These are phyloP conservation scores for Catharus bicknelli DNA, from an alignment of 2,113 vertebrate genomes.

Conservation along the genomic window DNA sequence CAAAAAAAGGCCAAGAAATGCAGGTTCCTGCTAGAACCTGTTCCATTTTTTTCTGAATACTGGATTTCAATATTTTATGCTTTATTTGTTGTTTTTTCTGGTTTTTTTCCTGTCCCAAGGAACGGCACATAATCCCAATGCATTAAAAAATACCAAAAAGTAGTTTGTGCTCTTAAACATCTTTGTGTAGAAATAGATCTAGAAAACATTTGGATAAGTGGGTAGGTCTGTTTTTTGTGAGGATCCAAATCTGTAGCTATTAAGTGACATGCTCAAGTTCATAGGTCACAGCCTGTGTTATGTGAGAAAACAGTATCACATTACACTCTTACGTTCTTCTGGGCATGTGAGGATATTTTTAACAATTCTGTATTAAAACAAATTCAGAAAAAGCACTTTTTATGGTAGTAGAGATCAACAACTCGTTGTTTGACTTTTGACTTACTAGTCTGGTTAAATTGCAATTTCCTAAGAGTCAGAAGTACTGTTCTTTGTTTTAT, in stretches of 20 bases:
- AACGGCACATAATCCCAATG: neutral
- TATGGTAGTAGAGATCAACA: neutral
- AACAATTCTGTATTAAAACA: neutral
- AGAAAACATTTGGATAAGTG: neutral
- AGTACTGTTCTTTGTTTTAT: neutral
- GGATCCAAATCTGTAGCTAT: neutral
- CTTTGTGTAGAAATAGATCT: neutral
- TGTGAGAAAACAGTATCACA: neutral
- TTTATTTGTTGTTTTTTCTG: neutral
- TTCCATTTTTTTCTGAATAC: neutral
- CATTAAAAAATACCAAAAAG: neutral
- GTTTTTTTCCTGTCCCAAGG: neutral
- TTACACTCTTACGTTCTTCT: neutral
- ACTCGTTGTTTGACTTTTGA: neutral
- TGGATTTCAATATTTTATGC: neutral
- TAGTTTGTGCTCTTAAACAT: neutral
- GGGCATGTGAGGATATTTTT: neutral
- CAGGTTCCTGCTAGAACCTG: neutral
- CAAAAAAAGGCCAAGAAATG: neutral
- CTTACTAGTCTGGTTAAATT: conserved; percentile 17
- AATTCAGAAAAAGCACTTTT: neutral
- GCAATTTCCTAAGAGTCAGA: neutral
- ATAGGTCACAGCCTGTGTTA: neutral
- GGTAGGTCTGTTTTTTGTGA: neutral
- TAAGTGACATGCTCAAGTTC: neutral